Base-by-base conservation (phyloP, 2,797 vertebrate genomes). In the Acrocephalus scirpaceus region DNA sequence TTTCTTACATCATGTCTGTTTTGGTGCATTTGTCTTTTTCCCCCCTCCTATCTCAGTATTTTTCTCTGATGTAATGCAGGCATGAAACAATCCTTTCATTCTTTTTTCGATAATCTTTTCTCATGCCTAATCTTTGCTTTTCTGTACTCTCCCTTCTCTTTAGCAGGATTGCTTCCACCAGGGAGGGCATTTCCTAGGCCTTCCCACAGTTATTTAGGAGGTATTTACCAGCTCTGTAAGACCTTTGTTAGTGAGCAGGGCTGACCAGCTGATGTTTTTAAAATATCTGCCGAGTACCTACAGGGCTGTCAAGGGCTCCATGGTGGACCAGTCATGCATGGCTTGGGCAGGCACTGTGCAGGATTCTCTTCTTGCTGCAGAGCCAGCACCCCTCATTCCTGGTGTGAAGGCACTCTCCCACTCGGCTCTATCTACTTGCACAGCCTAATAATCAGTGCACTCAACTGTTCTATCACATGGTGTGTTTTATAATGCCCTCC, bases 401-500 rank as follows among this genome's bases (percentile, higher is more conserved):
- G 76, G 58, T 8, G 32, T 7, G 58, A 60, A 83, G 61, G 36
- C 0, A 0, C 58, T 71, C 61, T 86, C 82, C 65, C 44, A n/a
- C 81, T 72, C 57, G 72, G 75, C 72, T 83, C 47, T 15, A 25
- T 45, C 54, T 48, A 4, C 58, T 78, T 42, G 32, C 7, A 9
- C 79, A 96, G 75, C 51, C 58, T 2, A 42, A 61, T 48, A 48
- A 83, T 78, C 75, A 27, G 85, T 20, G 89, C 76, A 34, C 56
- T 86, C 85, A 67, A 40, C 72, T 85, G 57, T 61, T 84, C 60
- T 5, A 5, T 66, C 84, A 86, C 66, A 21, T 58, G 84, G 57
- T 2, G 2, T 54, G 75, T 76, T 92, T 90, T 72, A 69, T 57
- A 93, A 91, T 73, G n/a, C 79, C 22, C 90, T 78, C 66, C 66